These are phyloP conservation scores for Adrianichthys oophorus DNA, from an alignment of 2,797 vertebrate genomes.

Conservation along the genomic window DNA sequence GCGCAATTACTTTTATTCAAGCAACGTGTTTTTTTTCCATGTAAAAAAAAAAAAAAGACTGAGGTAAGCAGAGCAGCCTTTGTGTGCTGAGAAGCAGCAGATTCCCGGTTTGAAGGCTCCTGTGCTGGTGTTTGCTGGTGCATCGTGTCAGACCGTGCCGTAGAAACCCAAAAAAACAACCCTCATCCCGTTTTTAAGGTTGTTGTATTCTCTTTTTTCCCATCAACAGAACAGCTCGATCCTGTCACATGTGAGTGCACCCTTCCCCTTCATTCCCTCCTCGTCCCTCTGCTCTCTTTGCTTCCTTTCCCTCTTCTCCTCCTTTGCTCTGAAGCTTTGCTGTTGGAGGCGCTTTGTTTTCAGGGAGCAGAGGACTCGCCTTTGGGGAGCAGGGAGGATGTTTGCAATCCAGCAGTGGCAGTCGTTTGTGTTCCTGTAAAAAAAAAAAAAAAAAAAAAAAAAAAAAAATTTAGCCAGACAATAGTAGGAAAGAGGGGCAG, in stretches of 20 bases:
- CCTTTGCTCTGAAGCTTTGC: constrained; percentile 20
- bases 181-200: constrained; percentile 63
- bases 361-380: constrained; percentile 56
- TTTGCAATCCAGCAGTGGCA: constrained; percentile 47
- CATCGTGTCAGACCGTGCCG: constrained; percentile 1
- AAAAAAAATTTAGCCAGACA: constrained; percentile 74
- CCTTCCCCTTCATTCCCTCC: constrained; percentile 60
- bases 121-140: too few relatives aligned
- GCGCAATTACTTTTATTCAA: not conserved
- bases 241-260: constrained; percentile 87
- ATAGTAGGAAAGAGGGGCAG: constrained; percentile 45
- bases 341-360: constrained; percentile 56
- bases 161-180: constrained; percentile 31
- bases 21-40: constrained; percentile 10
- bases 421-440: constrained; percentile 43
- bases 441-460: too few relatives aligned
- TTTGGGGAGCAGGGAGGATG: constrained; percentile 58
- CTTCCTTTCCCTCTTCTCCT: constrained; percentile 15
- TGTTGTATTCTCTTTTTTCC: constrained; percentile 72
- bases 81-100: too few relatives aligned
- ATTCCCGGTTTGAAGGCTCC: too few relatives aligned
- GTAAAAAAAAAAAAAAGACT: not conserved
- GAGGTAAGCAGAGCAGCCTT: too few relatives aligned
- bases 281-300: constrained; percentile 57
- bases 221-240: constrained; percentile 82